Evolutionary conservation across 23 tunicate genomes (phyloP).

Genomic region (Diplosoma virens): DNA sequence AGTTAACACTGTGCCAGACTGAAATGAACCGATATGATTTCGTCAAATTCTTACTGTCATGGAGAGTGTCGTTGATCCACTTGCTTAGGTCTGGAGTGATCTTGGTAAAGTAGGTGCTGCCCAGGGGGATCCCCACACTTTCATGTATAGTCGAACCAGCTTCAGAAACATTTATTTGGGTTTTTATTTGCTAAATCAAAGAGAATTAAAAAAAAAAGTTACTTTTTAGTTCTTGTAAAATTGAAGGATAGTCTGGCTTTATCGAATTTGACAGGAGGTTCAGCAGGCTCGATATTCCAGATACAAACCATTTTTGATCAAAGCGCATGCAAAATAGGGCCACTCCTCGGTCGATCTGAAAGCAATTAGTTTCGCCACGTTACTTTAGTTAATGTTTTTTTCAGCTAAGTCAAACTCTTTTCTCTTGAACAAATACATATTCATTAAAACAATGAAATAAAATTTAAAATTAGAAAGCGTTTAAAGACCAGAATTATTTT

Average conservation of each 20-base stretch:
- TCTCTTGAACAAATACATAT: too few relatives aligned
- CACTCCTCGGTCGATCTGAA: constrained; percentile 71
- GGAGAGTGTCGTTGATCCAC: constrained; percentile 60
- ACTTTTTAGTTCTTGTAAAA: neutral
- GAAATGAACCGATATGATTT: neutral
- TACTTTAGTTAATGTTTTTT: too few relatives aligned
- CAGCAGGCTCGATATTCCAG: constrained; percentile 55
- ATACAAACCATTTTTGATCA: constrained; percentile 76
- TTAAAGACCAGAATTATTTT: too few relatives aligned
- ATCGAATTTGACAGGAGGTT: constrained; percentile 56
- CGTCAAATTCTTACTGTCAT: constrained; percentile 39
- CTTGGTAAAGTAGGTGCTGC: constrained; percentile 51
- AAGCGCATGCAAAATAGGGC: constrained; percentile 62
- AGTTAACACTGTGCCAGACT: too few relatives aligned
- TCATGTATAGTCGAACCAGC: too few relatives aligned
- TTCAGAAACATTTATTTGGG: too few relatives aligned
- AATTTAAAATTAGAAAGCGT: too few relatives aligned
- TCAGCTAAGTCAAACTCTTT: too few relatives aligned
- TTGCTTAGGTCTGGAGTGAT: constrained; percentile 28
- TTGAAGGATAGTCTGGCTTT: constrained; percentile 20
- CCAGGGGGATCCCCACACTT: constrained; percentile 64
- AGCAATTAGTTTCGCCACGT: too few relatives aligned
- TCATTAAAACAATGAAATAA: too few relatives aligned
- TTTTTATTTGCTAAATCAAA: neutral
- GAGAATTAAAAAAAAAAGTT: neutral